Conservation (phyloP, 2,113 vertebrate species). For the Pristiophorus japonicus region DNA sequence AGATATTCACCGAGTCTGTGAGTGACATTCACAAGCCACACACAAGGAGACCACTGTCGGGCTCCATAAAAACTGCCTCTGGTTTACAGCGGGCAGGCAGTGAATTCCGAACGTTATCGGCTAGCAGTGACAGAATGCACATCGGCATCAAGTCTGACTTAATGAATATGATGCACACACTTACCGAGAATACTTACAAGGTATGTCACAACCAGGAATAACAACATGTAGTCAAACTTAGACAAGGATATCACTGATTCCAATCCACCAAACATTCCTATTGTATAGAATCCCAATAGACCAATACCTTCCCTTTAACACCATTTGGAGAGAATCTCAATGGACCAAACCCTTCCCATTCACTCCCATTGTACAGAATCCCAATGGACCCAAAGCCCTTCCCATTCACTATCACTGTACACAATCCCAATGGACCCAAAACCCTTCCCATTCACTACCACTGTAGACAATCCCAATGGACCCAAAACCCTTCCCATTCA, state of each 20-base stretch:
- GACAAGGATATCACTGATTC: neutral
- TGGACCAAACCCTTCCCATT: neutral
- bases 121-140: neutral
- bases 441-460: neutral
- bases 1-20: slow-evolving; percentile 46
- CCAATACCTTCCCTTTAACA: neutral
- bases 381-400: neutral
- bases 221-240: neutral
- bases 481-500: neutral
- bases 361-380: neutral
- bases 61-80: neutral
- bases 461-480: neutral
- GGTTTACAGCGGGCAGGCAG: neutral
- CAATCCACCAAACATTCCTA: neutral
- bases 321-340: neutral
- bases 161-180: slow-evolving; percentile 40
- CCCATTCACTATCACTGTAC: neutral
- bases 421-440: neutral
- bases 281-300: neutral
- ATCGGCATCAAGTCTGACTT: slow-evolving; percentile 38
- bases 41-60: neutral
- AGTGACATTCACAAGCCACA: slow-evolving; percentile 32
- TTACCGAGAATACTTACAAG: slow-evolving; percentile 54
- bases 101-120: neutral
- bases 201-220: slow-evolving; percentile 41